phyloP scores from a whole-genome alignment of 2,888 invertebrate species.

The Onthophagus sagittarius region DNA sequence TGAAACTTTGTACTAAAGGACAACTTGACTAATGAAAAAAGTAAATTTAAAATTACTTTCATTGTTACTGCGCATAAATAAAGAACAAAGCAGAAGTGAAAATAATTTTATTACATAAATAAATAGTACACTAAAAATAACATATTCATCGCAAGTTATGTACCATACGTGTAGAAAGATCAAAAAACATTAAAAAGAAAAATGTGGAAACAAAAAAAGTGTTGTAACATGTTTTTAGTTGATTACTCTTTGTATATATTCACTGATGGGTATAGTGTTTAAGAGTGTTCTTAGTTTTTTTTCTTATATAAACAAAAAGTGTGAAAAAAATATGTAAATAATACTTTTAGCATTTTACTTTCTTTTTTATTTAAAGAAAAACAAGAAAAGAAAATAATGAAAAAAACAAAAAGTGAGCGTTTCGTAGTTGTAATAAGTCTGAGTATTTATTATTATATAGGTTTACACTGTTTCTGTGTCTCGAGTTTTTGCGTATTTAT shows the following conservation, averaged over 20 bases:
- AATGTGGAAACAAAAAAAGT: not conserved
- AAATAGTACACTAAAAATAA: not conserved
- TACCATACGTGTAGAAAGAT: conserved; percentile 9
- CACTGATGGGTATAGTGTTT: conserved; percentile 12
- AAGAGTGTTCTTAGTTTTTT: conserved; percentile 17
- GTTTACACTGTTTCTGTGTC: conserved; percentile 38
- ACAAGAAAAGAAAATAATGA: not conserved
- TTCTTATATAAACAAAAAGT: conserved; percentile 9
- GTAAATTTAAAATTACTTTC: not conserved
- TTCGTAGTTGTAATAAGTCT: conserved; percentile 45
- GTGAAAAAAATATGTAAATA: conserved; percentile 43
- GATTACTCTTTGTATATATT: conserved; percentile 16
- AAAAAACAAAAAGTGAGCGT: conserved; percentile 32
- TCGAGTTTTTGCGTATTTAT: conserved; percentile 36
- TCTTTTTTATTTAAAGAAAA: conserved; percentile 25
- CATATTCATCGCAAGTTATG: conserved; percentile 7
- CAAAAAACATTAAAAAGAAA: not conserved
- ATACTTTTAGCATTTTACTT: conserved; percentile 40
- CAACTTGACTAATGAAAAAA: not conserved
- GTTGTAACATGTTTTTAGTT: conserved; percentile 15
- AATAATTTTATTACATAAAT: too few relatives aligned
- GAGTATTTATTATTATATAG: conserved; percentile 47
- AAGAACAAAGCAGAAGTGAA: too few relatives aligned
- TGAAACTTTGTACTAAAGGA: not conserved
- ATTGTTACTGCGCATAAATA: not conserved